Conservation (phyloP, 2,797 vertebrate species). For the Acanthurus tractus region DNA sequence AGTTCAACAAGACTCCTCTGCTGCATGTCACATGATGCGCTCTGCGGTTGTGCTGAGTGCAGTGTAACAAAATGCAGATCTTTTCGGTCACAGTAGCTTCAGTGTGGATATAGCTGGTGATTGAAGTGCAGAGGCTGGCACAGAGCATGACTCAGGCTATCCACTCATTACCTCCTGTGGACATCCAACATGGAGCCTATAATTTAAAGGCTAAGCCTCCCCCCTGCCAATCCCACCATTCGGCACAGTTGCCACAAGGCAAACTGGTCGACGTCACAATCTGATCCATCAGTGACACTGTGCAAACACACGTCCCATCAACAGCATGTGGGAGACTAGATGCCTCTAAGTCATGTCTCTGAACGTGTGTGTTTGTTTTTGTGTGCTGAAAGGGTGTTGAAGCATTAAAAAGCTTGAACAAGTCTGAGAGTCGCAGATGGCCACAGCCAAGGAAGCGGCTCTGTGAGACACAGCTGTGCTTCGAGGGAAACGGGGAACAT, state of each 20-base stretch:
- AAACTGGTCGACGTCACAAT: conserved; percentile 56
- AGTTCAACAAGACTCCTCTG: conserved; percentile 70
- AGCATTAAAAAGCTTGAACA: conserved; percentile 32
- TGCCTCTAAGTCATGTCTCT: conserved; percentile 22
- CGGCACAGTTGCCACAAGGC: conserved; percentile 39
- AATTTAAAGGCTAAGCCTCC: conserved; percentile 67
- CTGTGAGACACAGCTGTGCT: background rate
- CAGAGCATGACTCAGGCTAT: conserved; percentile 69
- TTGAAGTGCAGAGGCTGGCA: conserved; percentile 64
- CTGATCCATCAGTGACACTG: conserved; percentile 44
- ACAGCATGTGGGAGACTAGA: conserved; percentile 44
- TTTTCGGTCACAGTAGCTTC: conserved; percentile 66
- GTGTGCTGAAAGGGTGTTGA: conserved; percentile 23
- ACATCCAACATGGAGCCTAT: conserved; percentile 63
- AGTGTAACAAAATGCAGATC: conserved; percentile 72
- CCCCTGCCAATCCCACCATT: conserved; percentile 48
- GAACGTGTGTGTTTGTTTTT: conserved; percentile 17
- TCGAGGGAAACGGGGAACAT: background rate
- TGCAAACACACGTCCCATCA: conserved; percentile 56
- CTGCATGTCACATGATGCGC: conserved; percentile 66
- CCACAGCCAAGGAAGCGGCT: background rate
- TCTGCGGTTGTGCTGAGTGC: conserved; percentile 52
- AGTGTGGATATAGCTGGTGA: conserved; percentile 64
- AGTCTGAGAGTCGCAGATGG: background rate
- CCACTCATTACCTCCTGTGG: conserved; percentile 74